These are phyloP conservation scores for Sialis lutaria DNA, from an alignment of 2,888 invertebrate species.

Conservation along the genomic window DNA sequence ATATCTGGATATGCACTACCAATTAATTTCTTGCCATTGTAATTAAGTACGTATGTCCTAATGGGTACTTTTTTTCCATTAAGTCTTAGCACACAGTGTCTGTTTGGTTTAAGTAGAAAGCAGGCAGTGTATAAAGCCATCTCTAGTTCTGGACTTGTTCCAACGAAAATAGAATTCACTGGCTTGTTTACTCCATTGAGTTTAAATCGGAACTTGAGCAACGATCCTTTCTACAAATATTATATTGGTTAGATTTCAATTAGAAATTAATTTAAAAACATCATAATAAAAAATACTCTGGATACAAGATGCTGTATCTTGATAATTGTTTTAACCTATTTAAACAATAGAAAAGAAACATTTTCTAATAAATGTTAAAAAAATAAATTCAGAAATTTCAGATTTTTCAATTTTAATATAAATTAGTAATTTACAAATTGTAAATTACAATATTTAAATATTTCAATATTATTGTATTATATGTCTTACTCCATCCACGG, in stretches of 20 bases:
- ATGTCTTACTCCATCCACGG: no score
- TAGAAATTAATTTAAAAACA: no score
- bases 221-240: constrained; percentile 52
- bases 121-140: constrained; percentile 80
- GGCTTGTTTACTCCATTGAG: constrained; percentile 59
- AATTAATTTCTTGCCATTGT: constrained; percentile 59
- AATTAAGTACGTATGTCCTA: constrained; percentile 53
- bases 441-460: no score
- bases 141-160: constrained; percentile 82
- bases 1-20: constrained; percentile 73
- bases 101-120: constrained; percentile 57
- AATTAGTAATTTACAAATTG: no score
- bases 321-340: no score
- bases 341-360: no score
- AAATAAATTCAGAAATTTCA: no score
- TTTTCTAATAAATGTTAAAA: no score
- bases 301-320: no score
- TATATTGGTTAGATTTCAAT: constrained; percentile 6
- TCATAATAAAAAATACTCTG: no score
- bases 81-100: constrained; percentile 54
- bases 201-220: constrained; percentile 53
- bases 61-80: constrained; percentile 54
- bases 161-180: constrained; percentile 60
- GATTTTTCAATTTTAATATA: no score
- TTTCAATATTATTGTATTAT: no score